Conservation (phyloP, 2,797 vertebrate genomes). For the Syncerus caffer region DNA sequence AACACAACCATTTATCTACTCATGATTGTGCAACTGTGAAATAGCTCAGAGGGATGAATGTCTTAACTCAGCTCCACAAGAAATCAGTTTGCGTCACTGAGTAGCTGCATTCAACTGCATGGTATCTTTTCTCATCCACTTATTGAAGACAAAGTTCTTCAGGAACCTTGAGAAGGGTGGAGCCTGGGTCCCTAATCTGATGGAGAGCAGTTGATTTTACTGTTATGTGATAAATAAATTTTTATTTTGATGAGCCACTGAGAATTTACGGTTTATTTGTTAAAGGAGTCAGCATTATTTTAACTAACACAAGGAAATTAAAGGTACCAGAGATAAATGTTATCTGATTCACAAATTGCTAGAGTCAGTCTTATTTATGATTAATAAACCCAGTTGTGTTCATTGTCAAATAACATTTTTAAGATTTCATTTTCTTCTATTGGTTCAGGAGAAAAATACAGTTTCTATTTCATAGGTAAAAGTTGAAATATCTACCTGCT, state of each 20-base stretch:
- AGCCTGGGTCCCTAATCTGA: neutral
- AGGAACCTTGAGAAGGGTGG: neutral
- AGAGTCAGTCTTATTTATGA: neutral
- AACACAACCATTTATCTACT: neutral
- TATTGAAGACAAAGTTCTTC: neutral
- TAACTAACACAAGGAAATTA: neutral
- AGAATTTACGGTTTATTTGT: neutral
- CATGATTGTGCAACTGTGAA: neutral
- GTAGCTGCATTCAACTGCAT: neutral
- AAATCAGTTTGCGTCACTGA: neutral
- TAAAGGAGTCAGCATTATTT: neutral
- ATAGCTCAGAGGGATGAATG: neutral
- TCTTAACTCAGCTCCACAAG: neutral
- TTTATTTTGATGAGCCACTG: neutral
- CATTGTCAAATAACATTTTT: neutral
- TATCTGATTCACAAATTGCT: neutral
- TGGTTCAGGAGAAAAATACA: neutral
- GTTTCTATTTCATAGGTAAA: neutral
- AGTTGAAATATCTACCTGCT: neutral
- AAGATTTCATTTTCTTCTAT: neutral
- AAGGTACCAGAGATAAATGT: neutral
- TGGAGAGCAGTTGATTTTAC: neutral
- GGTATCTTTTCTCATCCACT: neutral
- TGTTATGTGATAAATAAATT: neutral
- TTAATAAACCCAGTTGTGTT: neutral